Conservation (phyloP, 2,888 invertebrate species). For the Parnassius apollo region DNA sequence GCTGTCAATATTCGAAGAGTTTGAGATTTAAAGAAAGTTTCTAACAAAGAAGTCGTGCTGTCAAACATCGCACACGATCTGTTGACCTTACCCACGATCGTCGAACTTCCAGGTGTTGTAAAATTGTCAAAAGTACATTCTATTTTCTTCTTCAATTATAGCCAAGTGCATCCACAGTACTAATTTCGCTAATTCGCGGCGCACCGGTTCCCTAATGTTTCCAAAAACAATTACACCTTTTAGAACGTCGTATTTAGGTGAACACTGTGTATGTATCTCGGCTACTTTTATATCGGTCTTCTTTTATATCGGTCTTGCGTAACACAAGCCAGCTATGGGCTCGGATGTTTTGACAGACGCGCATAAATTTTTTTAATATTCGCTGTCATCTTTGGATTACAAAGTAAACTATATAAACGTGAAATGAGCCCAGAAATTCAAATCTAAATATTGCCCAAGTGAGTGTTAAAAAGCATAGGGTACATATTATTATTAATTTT, state of each 20-base stretch:
- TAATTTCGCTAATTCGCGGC: constrained; percentile 54
- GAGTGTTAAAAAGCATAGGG: too few relatives aligned
- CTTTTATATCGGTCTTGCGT: constrained; percentile 46
- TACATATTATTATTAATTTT: too few relatives aligned
- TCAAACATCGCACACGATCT: constrained; percentile 16
- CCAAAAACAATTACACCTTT: constrained; percentile 63
- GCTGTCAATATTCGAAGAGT: constrained; percentile 3
- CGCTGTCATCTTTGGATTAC: constrained; percentile 50
- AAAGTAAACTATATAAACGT: constrained; percentile 44
- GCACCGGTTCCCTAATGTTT: constrained; percentile 47
- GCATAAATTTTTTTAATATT: constrained; percentile 53
- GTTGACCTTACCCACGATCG: constrained; percentile 33
- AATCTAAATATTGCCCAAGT: neutral
- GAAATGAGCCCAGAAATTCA: neutral
- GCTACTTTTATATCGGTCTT: constrained; percentile 43
- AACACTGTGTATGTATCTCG: constrained; percentile 34
- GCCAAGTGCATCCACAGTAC: constrained; percentile 34
- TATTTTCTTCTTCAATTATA: constrained; percentile 42
- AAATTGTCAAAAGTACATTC: constrained; percentile 31
- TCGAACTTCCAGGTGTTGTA: constrained; percentile 32
- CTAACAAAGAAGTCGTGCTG: constrained; percentile 6
- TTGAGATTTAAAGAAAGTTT: constrained; percentile 5
- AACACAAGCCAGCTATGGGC: constrained; percentile 41
- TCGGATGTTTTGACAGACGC: constrained; percentile 66
- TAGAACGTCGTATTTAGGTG: constrained; percentile 59